Evolutionary conservation across 2,113 vertebrate genomes (phyloP), one percentile per base, ranked within the genome.

Genomic region (Gopherus evgoodei): DNA sequence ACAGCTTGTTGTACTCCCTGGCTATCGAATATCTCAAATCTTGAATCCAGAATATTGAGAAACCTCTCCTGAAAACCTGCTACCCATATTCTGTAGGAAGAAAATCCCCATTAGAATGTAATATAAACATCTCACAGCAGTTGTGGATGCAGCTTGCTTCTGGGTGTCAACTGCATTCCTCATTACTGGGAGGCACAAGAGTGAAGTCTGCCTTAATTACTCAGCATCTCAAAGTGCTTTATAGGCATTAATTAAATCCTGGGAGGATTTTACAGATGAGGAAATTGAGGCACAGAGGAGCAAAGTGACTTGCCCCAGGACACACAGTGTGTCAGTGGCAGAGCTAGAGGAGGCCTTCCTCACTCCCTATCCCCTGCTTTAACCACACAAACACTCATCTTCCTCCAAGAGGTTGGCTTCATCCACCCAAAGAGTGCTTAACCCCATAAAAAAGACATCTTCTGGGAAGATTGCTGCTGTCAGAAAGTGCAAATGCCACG

Each of bases 291-390:
- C 22, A 8, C 62, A 35, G 25, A 52, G 12, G 62, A 62, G 9
- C 3, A 1, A 38, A 2, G 1, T 50, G 79, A n/a, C 50, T n/a
- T 80, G 21, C 22, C 25, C 13, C 0, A 0, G 3, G 19, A 25
- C 75, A 72, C 25, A 1, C 11, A 4, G 52, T 6, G 12, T 38
- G 1, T n/a, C n/a, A 53, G 31, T 35, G 31, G 38, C 75, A 89
- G 42, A 56, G 9, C 27, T 42, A 35, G 56, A 14, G 16, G 4
- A 1, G 3, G 13, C 12, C 38, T 31, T 76, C 21, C 76, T 59
- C 62, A 3, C 29, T 35, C 22, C 52, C 42, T 38, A 16, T 52
- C 16, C 47, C 31, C 62, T 35, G 7, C 44, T 25, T 47, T 72
- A 75, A 29, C 65, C 65, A 72, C 2, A 2, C 1, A 0, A 1